Evolutionary conservation across 2,888 invertebrate genomes (phyloP), one percentile per base, ranked within the genome.

Genomic region (Pollenia griseotomentosa): DNA sequence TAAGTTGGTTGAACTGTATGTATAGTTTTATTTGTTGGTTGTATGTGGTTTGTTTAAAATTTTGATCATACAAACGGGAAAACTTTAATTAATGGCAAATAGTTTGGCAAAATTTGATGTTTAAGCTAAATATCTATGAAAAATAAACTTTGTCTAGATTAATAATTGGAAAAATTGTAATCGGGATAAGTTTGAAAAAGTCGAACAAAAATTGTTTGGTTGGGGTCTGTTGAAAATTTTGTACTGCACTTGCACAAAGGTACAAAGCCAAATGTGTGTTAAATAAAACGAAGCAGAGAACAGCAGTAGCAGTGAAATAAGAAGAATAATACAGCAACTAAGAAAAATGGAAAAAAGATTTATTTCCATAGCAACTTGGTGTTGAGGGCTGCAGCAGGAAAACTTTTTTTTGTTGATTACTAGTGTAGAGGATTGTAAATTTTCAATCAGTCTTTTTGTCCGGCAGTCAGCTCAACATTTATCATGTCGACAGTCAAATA

Each of bases 321-420:
- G 79, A 71, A 71, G 57, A 71, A 23, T 5, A 33, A 6, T 63
- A 48, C 63, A 71, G 40, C 57, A 40, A 68, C 65, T 33, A 65
- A 33, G 23, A 55, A 70, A 63, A 78, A 33, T 33, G 1, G 6
- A 33, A 63, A 12, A 23, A 68, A 53, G 61, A 70, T 65, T 74
- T 68, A 33, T 78, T 46, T 78, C 68, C 80, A 74, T 70, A 75
- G 74, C 74, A 73, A 85, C 77, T 66, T 81, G 66, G 53, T 85
- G 61, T 74, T 70, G 23, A 71, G 61, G 40, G 61, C 68, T 78
- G 63, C 63, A 82, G 46, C 81, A 61, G 75, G 75, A 75, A 74
- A 53, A 59, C 33, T 42, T 66, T 75, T n/a, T 71, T 75, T 12
- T n/a, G n/a, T 82, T 74, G 23, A 48, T 19, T 74, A 74, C 68